A percentile compares a stretch with the other conserved stretches of the same genome.
These are phyloP conservation scores for Lasioglossum vierecki DNA, from an alignment of 2,888 invertebrate genomes.

Conservation along the genomic window DNA sequence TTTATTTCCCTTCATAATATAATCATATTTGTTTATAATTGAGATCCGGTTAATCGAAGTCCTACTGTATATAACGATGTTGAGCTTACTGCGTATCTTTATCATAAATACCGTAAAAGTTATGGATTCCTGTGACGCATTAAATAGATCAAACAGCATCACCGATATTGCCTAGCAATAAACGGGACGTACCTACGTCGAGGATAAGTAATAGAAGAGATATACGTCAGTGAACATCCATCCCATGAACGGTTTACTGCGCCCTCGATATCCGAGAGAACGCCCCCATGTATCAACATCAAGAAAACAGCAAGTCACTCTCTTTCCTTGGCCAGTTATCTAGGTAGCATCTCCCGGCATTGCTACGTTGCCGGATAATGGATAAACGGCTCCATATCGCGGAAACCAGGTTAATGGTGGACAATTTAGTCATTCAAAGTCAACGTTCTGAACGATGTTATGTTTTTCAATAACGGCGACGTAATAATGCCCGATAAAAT, in stretches of 20 bases:
- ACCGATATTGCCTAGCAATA: background rate
- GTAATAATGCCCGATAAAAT: slow-evolving; percentile 56
- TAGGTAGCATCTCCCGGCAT: slow-evolving; percentile 38
- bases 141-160: background rate
- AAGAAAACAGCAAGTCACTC: slow-evolving; percentile 42
- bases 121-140: background rate
- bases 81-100: background rate
- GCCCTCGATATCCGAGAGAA: background rate
- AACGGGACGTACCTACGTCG: background rate
- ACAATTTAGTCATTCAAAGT: slow-evolving; percentile 52
- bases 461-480: slow-evolving; percentile 36
- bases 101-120: background rate
- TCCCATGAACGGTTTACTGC: background rate
- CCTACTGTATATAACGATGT: background rate
- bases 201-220: background rate
- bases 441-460: slow-evolving; percentile 34
- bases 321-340: slow-evolving; percentile 43
- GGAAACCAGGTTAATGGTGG: slow-evolving; percentile 68
- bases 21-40: too few relatives aligned
- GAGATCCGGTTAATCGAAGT: too few relatives aligned
- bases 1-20: too few relatives aligned
- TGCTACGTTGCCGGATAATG: slow-evolving; percentile 53
- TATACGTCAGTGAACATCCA: background rate
- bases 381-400: slow-evolving; percentile 53
- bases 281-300: background rate